Percentiles rank a stretch among this genome's conserved stretches.
Evolutionary conservation across 1,140 invertebrate genomes (phyloP).

Genomic region (Aradophagus sp.): DNA sequence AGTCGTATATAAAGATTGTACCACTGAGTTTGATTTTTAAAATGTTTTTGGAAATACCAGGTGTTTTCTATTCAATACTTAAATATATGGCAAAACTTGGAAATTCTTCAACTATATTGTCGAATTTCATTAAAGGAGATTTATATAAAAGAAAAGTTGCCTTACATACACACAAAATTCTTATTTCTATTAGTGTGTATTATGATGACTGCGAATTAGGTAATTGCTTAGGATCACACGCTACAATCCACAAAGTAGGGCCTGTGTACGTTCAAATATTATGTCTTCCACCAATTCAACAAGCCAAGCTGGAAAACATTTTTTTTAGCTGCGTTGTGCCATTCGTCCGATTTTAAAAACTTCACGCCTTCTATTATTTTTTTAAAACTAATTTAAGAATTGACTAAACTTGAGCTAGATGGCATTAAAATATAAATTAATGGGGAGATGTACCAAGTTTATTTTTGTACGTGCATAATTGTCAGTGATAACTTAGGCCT

Average conservation of each 20-base stretch:
- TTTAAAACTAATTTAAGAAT: constrained; percentile 19
- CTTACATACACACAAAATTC: constrained; percentile 16
- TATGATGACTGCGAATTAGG: constrained; percentile 34
- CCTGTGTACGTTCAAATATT: constrained; percentile 22
- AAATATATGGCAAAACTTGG: constrained; percentile 1
- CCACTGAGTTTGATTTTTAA: constrained; percentile 5
- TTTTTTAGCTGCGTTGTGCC: constrained; percentile 26
- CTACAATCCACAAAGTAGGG: constrained; percentile 32
- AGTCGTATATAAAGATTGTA: constrained; percentile 1
- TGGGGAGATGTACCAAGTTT: constrained; percentile 1
- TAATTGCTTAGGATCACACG: constrained; percentile 32
- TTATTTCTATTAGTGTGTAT: constrained; percentile 34
- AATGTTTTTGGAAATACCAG: constrained; percentile 3
- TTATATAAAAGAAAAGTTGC: constrained; percentile 20
- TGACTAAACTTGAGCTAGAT: constrained; percentile 19
- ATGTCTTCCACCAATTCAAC: constrained; percentile 31
- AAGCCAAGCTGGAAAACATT: constrained; percentile 35
- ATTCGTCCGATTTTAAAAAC: constrained; percentile 17
- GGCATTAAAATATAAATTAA: constrained; percentile 24
- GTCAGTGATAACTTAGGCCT: constrained; percentile 26
- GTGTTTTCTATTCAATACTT: constrained; percentile 3
- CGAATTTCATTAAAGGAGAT: constrained; percentile 4
- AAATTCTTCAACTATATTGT: background rate
- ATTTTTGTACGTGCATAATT: constrained; percentile 14
- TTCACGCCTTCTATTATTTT: constrained; percentile 19